Conservation (phyloP, 2,797 vertebrate genomes). For the Phyllotis vaccarum region DNA sequence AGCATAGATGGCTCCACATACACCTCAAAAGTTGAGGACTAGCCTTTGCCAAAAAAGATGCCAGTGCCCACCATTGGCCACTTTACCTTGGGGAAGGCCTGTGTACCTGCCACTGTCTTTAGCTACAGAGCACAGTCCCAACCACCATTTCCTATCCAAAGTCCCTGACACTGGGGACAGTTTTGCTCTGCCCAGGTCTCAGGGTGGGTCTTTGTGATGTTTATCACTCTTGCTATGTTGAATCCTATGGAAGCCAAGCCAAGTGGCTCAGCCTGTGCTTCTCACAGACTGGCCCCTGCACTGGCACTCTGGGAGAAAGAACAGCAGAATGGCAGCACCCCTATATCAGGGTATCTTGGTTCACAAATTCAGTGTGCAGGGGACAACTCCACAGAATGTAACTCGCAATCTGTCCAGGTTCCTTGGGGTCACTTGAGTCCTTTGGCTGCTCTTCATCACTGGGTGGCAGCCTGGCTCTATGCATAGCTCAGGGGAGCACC, state of each 20-base stretch:
- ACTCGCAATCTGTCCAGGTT: neutral
- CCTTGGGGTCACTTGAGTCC: neutral
- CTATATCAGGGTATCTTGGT: neutral
- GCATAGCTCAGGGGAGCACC: neutral
- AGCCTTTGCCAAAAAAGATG: neutral
- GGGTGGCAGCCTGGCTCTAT: neutral
- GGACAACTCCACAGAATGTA: neutral
- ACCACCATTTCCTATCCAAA: neutral
- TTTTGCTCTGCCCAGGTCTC: neutral
- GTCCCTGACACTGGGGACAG: neutral
- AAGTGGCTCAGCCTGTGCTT: rapidly evolving
- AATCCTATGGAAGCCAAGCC: neutral
- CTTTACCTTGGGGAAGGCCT: neutral
- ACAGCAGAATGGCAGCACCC: neutral
- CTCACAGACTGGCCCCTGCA: neutral
- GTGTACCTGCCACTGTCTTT: neutral
- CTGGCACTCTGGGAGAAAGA: too few species aligned
- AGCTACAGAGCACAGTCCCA: neutral
- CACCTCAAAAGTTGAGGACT: neutral
- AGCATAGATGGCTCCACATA: neutral
- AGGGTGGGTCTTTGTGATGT: neutral
- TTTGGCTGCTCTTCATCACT: neutral
- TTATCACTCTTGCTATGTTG: neutral
- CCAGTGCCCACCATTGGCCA: neutral
- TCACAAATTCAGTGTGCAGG: neutral